Conservation (phyloP, 2,888 invertebrate species). For the Chironomus tentans region DNA sequence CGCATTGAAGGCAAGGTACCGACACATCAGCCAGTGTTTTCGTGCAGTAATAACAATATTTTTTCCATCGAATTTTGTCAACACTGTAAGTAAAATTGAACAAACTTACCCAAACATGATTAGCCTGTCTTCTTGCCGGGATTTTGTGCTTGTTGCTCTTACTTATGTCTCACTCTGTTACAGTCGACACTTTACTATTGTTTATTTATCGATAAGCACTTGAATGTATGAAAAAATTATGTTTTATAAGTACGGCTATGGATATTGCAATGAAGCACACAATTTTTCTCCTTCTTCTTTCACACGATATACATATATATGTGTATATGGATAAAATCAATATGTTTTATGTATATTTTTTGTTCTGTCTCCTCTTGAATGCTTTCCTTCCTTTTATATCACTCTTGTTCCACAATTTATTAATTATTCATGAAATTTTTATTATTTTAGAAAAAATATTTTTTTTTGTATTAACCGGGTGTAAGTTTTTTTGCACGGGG, state of each 20-base stretch:
- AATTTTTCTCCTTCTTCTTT: neutral
- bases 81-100: neutral
- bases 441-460: neutral
- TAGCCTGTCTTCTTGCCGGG: neutral
- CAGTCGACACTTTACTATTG: neutral
- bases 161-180: neutral
- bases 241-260: neutral
- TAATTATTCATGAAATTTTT: conserved; percentile 16
- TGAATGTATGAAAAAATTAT: neutral
- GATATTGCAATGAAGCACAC: too few relatives aligned
- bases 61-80: too few relatives aligned
- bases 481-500: neutral
- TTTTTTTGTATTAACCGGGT: neutral
- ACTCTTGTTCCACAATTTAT: conserved; percentile 1
- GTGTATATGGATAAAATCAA: conserved; percentile 13
- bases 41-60: neutral
- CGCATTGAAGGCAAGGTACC: too few relatives aligned
- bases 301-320: neutral
- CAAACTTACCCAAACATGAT: conserved; percentile 23
- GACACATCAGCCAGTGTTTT: neutral
- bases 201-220: neutral
- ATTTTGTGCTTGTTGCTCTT: conserved; percentile 5
- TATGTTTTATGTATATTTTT: conserved; percentile 13
- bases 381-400: neutral
- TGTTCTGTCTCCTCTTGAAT: conserved; percentile 3